Evolutionary conservation across 2,113 vertebrate genomes (phyloP), one percentile per base, ranked within the genome.

Genomic region (Plestiodon gilberti): DNA sequence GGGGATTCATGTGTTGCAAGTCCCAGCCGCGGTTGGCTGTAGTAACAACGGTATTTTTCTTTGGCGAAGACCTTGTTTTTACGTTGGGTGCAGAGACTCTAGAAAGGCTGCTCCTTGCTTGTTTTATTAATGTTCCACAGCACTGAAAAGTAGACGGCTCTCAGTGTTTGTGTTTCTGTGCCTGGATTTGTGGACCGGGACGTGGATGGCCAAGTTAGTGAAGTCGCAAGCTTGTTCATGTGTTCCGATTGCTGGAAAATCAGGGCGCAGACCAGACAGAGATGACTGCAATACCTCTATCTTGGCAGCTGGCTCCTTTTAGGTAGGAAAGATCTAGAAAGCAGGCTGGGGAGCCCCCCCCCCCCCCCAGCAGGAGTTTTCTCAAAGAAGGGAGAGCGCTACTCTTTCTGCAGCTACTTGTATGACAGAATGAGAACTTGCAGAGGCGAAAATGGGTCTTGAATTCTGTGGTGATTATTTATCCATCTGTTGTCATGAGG

Each of bases 21-120:
- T 11, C 30, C 40, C 69, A 9, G 23, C 57, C 23, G 17, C 3
- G 7, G 6, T 28, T 13, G 38, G 77, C 43, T 78, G 48, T 80
- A 10, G 2, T 2, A 28, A 35, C 14, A n/a, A n/a, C n/a, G n/a
- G n/a, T 1, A 7, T 57, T 64, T 61, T 7, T 6, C 65, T 22
- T 14, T 83, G 84, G 83, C 18, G 20, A 79, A 91, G 88, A 91
- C 3, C 81, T 79, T 59, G 69, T 0, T 55, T 75, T 77, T 87
- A 57, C 88, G 81, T 62, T 11, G 80, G 78, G 71, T 82, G 84
- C 86, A 74, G 38, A n/a, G 81, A 57, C 38, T 65, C 73, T 61
- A 81, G 65, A 17, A 33, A 78, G 89, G 84, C n/a, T 64, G 2
- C 28, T 86, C 73, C 61, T 82, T 0, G 0, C 0, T 0, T 0